A percentile compares a stretch with the other conserved stretches of the same genome.
These are phyloP conservation scores for Tupaia chinensis DNA, from an alignment of 2,113 vertebrate genomes.

Conservation along the genomic window DNA sequence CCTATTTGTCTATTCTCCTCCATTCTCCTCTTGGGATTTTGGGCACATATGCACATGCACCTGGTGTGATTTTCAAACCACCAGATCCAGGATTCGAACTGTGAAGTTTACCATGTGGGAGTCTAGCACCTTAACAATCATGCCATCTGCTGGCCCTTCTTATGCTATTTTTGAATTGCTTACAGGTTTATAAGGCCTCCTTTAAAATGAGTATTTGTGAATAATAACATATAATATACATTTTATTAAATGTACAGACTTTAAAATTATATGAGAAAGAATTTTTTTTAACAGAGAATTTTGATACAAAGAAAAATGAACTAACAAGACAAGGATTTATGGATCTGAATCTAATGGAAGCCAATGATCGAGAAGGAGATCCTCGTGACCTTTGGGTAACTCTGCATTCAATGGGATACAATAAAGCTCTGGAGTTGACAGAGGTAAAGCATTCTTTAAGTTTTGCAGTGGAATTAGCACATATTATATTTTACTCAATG, in stretches of 20 bases:
- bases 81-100: no score
- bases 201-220: neutral
- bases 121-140: no score
- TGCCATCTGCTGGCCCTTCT: neutral
- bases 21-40: no score
- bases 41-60: no score
- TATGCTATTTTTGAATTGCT: neutral
- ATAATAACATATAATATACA: neutral
- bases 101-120: no score
- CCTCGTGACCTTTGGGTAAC: conserved; percentile 94
- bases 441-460: conserved; percentile 86
- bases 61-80: no score
- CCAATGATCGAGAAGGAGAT: conserved; percentile 93
- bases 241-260: conserved; percentile 32
- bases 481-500: neutral
- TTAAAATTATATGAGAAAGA: conserved; percentile 36
- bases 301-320: conserved; percentile 96
- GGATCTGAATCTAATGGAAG: conserved; percentile 97
- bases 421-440: conserved; percentile 91
- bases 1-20: no score
- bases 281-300: conserved; percentile 90
- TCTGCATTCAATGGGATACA: conserved; percentile 95
- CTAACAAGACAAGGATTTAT: conserved; percentile 95
- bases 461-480: neutral
- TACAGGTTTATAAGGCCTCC: neutral